Conservation (phyloP, 2,888 invertebrate genomes). For the Clunio marinus region DNA sequence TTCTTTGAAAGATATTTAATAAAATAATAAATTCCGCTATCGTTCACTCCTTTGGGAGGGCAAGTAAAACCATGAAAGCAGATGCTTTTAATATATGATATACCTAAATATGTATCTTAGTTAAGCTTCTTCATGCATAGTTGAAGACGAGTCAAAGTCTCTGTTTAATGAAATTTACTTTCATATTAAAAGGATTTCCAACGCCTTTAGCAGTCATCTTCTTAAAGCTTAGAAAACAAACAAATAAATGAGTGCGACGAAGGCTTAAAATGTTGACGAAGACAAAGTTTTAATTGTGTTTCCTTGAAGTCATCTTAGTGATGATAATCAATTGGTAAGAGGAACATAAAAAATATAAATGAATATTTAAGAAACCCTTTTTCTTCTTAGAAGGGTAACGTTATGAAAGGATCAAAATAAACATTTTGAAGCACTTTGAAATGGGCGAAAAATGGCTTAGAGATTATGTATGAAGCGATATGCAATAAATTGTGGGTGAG, state of each 20-base stretch:
- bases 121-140: too few relatives aligned
- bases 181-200: neutral
- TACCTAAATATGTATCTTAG: too few relatives aligned
- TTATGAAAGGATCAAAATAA: conserved; percentile 20
- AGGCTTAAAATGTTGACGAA: neutral
- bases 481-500: conserved; percentile 12
- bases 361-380: conserved; percentile 13
- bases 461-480: conserved; percentile 1
- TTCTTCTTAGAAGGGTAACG: neutral
- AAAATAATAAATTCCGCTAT: neutral
- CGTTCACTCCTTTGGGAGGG: neutral
- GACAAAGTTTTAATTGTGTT: neutral
- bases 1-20: neutral
- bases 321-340: conserved; percentile 15
- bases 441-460: neutral
- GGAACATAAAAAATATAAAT: conserved; percentile 6
- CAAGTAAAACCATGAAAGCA: neutral
- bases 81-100: neutral
- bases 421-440: conserved; percentile 6
- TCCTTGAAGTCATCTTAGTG: neutral
- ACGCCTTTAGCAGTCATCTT: neutral
- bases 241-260: too few relatives aligned
- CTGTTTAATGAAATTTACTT: neutral
- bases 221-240: neutral
- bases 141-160: too few relatives aligned